phyloP scores from a whole-genome alignment of 2,113 vertebrate genomes.

The Pan troglodytes region DNA sequence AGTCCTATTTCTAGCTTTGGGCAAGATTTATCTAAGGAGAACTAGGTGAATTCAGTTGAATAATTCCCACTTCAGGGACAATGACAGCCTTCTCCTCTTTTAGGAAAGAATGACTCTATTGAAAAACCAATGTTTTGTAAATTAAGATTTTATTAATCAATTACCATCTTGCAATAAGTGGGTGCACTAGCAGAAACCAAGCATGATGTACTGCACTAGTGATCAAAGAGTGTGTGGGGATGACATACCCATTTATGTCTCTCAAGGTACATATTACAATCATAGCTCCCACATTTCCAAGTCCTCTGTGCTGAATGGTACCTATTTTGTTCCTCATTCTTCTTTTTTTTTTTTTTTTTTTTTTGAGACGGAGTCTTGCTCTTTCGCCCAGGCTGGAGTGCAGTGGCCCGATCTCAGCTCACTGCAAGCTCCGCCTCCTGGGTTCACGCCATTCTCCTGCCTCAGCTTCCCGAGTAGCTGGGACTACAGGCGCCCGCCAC shows the following conservation, averaged over 20 bases:
- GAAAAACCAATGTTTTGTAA: background rate
- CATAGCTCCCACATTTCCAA: background rate
- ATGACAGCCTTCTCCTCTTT: background rate
- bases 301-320: background rate
- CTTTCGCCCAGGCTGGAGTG: too few relatives aligned
- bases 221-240: background rate
- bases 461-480: too few relatives aligned
- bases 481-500: too few relatives aligned
- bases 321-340: background rate
- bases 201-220: background rate
- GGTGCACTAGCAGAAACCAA: background rate
- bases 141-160: constrained; percentile 1
- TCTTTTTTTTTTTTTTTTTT: too few relatives aligned
- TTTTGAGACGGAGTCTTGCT: too few relatives aligned
- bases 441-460: too few relatives aligned
- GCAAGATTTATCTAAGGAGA: background rate
- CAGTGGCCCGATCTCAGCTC: too few relatives aligned
- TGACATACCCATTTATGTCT: background rate
- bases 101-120: background rate
- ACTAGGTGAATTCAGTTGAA: background rate
- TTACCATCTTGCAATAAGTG: background rate
- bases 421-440: too few relatives aligned
- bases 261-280: background rate
- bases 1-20: background rate
- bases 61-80: background rate